A percentile compares a stretch with the other conserved stretches of the same genome.
These are phyloP conservation scores for Amphipyra tragopoginis DNA, from an alignment of 2,888 invertebrate species.

Conservation along the genomic window DNA sequence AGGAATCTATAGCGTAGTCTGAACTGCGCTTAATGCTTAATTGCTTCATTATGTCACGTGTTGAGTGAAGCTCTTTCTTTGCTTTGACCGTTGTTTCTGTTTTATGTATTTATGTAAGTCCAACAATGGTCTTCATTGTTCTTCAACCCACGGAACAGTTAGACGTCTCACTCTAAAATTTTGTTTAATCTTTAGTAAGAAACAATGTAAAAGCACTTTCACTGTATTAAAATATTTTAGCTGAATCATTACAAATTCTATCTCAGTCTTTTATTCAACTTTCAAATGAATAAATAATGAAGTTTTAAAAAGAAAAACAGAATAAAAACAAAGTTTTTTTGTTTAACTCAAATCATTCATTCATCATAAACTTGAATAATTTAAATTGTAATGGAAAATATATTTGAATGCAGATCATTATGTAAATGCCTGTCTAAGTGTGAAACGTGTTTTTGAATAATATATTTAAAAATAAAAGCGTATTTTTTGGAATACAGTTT, in stretches of 20 bases:
- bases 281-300: constrained; percentile 42
- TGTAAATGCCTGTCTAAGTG: constrained; percentile 32
- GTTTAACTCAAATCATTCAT: constrained; percentile 4
- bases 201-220: background rate
- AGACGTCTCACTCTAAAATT: too few relatives aligned
- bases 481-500: constrained; percentile 3
- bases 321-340: constrained; percentile 20
- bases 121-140: too few relatives aligned
- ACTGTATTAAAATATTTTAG: constrained; percentile 4
- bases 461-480: constrained; percentile 18
- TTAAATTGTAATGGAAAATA: constrained; percentile 48
- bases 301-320: constrained; percentile 31
- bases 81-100: too few relatives aligned
- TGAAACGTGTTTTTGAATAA: constrained; percentile 29
- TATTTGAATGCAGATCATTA: constrained; percentile 31
- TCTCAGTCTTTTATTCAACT: constrained; percentile 23
- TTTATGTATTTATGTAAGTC: too few relatives aligned
- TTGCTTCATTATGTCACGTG: too few relatives aligned
- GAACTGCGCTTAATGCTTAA: too few relatives aligned
- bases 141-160: too few relatives aligned
- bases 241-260: constrained; percentile 35
- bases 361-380: constrained; percentile 37
- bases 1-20: too few relatives aligned
- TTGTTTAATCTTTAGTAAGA: background rate
- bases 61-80: too few relatives aligned